Percentiles rank a stretch among this genome's conserved stretches.
phyloP scores from a whole-genome alignment of 1,140 invertebrate species.

The Samia ricini region DNA sequence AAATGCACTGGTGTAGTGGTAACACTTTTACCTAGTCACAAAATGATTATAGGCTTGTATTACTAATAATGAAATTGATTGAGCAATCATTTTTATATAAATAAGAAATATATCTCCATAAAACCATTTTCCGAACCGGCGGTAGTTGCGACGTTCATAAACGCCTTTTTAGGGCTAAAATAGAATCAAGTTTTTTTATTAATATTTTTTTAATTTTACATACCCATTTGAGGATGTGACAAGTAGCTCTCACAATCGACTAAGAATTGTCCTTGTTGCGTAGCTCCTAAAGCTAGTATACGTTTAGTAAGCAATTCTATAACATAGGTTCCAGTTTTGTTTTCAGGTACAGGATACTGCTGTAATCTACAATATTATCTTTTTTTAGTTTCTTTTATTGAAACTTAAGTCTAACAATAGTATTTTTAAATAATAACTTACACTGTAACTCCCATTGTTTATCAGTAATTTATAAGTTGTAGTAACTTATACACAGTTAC shows the following conservation, averaged over 20 bases:
- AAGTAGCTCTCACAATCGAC: constrained; percentile 97
- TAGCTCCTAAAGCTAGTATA: constrained; percentile 89
- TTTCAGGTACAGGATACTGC: constrained; percentile 91
- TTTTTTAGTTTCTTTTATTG: constrained; percentile 2
- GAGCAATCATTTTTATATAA: too few relatives aligned
- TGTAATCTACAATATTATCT: constrained; percentile 76
- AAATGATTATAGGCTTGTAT: too few relatives aligned
- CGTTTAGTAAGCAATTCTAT: constrained; percentile 92
- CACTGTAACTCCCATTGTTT: constrained; percentile 66
- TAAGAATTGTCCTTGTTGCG: constrained; percentile 91
- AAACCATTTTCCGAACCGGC: too few relatives aligned
- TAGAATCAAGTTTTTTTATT: not conserved
- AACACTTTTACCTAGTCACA: too few relatives aligned
- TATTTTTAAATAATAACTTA: constrained; percentile 35
- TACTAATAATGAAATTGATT: too few relatives aligned
- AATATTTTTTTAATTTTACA: not conserved
- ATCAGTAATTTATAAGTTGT: constrained; percentile 1
- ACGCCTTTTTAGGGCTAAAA: too few relatives aligned
- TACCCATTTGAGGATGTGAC: constrained; percentile 85
- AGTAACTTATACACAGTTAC: too few relatives aligned
- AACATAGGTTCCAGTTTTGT: constrained; percentile 89
- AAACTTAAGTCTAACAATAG: not conserved
- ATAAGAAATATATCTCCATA: too few relatives aligned
- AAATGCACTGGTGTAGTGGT: too few relatives aligned
- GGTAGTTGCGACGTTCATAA: too few relatives aligned